A percentile compares a stretch with the other conserved stretches of the same genome.
Evolutionary conservation across 2,113 vertebrate genomes (phyloP).

Genomic region (Hypanus sabinus): DNA sequence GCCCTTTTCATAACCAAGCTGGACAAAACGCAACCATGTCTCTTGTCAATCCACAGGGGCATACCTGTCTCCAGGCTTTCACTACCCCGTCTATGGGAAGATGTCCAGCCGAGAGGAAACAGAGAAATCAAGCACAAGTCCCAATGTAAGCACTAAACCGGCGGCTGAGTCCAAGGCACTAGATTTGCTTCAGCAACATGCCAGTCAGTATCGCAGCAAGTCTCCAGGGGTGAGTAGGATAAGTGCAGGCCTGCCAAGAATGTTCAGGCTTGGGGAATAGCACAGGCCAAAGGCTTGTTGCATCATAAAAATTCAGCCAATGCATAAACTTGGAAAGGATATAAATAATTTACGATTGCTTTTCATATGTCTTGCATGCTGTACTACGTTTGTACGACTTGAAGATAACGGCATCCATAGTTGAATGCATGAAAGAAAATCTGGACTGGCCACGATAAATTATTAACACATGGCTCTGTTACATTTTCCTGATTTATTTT

Average conservation of each 20-base stretch:
- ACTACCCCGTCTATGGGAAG: constrained; percentile 96
- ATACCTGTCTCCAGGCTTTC: constrained; percentile 83
- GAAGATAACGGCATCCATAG: neutral
- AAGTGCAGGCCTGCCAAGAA: neutral
- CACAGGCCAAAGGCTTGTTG: neutral
- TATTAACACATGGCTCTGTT: neutral
- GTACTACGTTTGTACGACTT: constrained; percentile 6
- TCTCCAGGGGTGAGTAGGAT: constrained; percentile 76
- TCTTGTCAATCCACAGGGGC: constrained; percentile 61
- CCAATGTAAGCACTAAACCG: constrained; percentile 70
- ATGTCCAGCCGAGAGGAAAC: constrained; percentile 90
- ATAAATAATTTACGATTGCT: constrained; percentile 27
- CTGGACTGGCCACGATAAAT: neutral
- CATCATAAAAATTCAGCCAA: constrained; percentile 20
- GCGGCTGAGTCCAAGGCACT: constrained; percentile 75
- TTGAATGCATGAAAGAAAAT: neutral
- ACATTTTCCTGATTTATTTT: neutral
- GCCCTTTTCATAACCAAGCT: neutral
- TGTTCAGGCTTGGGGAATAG: neutral
- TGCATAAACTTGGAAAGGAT: neutral
- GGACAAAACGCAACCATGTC: constrained; percentile 39
- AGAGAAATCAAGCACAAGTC: constrained; percentile 75
- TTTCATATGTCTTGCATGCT: neutral
- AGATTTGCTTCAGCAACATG: constrained; percentile 88
- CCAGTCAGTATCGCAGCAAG: constrained; percentile 83